Percentiles rank a stretch among this genome's conserved stretches.
These are phyloP conservation scores for Tolypeutes matacus DNA, from an alignment of 2,797 vertebrate genomes.

Conservation along the genomic window DNA sequence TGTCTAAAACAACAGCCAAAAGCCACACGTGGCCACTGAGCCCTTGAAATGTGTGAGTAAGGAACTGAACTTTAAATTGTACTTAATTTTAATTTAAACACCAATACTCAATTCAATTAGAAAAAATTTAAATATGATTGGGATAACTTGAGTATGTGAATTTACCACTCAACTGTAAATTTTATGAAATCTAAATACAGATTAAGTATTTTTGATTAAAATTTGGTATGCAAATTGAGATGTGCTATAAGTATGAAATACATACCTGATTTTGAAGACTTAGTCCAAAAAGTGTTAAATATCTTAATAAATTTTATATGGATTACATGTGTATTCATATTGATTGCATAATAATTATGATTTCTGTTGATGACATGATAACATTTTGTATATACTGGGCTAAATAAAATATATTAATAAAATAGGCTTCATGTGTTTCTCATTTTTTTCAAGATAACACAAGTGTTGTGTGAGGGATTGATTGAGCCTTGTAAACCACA, in stretches of 20 bases:
- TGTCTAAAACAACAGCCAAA: not conserved
- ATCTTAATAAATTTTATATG: not conserved
- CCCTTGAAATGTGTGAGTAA: not conserved
- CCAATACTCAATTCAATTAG: not conserved
- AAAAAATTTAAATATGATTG: not conserved
- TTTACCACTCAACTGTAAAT: not conserved
- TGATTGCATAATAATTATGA: no score
- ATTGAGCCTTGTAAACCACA: not conserved
- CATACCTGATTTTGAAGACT: not conserved
- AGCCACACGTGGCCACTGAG: no score
- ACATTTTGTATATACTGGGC: not conserved
- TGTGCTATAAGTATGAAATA: not conserved
- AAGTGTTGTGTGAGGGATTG: not conserved
- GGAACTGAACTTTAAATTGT: not conserved
- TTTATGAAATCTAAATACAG: slow-evolving; percentile 37
- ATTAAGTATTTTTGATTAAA: slow-evolving; percentile 27
- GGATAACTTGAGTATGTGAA: not conserved
- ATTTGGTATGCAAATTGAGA: not conserved
- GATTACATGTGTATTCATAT: not conserved
- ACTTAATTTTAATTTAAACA: slow-evolving; percentile 54
- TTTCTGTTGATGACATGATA: no score
- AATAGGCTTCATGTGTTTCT: not conserved
- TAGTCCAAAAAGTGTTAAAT: not conserved
- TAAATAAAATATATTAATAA: slow-evolving; percentile 15
- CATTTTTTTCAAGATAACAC: not conserved